Conservation (phyloP, 2,797 vertebrate species). For the Rhinella marina region DNA sequence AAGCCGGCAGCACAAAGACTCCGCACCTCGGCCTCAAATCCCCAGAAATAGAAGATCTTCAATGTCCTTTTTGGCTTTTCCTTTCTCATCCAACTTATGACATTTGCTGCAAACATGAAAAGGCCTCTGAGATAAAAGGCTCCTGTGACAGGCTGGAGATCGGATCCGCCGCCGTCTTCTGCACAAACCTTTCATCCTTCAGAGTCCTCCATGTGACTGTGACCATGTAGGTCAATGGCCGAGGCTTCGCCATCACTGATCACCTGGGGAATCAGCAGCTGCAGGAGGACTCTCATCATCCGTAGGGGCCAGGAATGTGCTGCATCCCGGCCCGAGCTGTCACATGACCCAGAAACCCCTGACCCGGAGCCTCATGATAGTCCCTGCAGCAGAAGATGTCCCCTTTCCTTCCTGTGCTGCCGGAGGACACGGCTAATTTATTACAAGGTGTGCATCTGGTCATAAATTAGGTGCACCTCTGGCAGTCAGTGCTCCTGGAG, state of each 20-base stretch:
- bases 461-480: too few species aligned
- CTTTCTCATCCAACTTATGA: slow-evolving; percentile 43
- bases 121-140: slow-evolving; percentile 46
- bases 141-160: slow-evolving; percentile 24
- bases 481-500: too few species aligned
- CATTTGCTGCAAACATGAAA: slow-evolving; percentile 53
- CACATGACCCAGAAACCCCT: neutral
- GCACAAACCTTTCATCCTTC: slow-evolving; percentile 32
- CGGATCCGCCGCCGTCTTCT: slow-evolving; percentile 14
- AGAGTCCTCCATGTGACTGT: neutral
- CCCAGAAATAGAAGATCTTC: slow-evolving; percentile 13
- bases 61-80: slow-evolving; percentile 30
- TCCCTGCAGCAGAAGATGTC: neutral
- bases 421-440: too few species aligned
- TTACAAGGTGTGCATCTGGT: too few species aligned
- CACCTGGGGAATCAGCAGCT: slow-evolving; percentile 11
- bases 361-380: neutral
- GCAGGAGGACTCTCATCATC: neutral
- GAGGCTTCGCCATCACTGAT: neutral
- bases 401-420: too few species aligned
- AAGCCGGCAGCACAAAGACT: slow-evolving; percentile 40
- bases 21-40: slow-evolving; percentile 21
- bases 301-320: neutral
- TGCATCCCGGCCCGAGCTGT: neutral
- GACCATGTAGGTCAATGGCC: slow-evolving; percentile 22